Evolutionary conservation across 2,888 invertebrate genomes (phyloP), one percentile per base, ranked within the genome.

Genomic region (Yponomeuta evonymella): DNA sequence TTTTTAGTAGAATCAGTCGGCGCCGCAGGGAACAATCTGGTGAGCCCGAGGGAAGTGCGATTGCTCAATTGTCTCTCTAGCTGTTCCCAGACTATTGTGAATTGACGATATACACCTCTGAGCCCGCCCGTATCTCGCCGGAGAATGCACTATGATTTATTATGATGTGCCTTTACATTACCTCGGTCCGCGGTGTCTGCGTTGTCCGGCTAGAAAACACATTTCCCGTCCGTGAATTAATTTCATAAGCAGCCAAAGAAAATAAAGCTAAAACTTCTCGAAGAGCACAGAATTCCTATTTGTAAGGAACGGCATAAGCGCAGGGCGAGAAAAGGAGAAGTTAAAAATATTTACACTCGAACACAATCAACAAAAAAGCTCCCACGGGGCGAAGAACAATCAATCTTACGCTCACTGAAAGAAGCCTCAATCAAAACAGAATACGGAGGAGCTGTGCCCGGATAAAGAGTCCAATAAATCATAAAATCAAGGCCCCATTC

Each of bases 381-480:
- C 88, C 85, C 86, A 88, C 87, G 87, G 66, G 65, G 84, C 82
- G 81, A 82, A 86, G 85, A 89, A 91, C 90, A 90, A 92, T 91
- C 90, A 90, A 92, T 92, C 91, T 91, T 89, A 79, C 82, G 81
- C 77, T 78, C 83, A 81, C 81, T 88, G 86, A 90, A 89, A 90
- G 90, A 85, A 86, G 82, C 87, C 86, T 88, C 90, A 91, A 90
- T 92, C 91, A 90, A 90, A 92, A 92, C 86, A 91, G 85, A 90
- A 87, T 87, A 88, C 85, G 83, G 80, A 84, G 89, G 85, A 88
- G 86, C 85, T 83, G 83, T 78, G 83, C 81, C 83, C 82, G 85
- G 83, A 90, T 91, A 90, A 90, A 90, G 85, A 88, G 83, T 77
- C 81, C 83, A 87, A 92, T 92, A 92, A 90, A 91, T 92, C 90